Conservation (phyloP, 1,140 invertebrate species). For the Euura lappo region DNA sequence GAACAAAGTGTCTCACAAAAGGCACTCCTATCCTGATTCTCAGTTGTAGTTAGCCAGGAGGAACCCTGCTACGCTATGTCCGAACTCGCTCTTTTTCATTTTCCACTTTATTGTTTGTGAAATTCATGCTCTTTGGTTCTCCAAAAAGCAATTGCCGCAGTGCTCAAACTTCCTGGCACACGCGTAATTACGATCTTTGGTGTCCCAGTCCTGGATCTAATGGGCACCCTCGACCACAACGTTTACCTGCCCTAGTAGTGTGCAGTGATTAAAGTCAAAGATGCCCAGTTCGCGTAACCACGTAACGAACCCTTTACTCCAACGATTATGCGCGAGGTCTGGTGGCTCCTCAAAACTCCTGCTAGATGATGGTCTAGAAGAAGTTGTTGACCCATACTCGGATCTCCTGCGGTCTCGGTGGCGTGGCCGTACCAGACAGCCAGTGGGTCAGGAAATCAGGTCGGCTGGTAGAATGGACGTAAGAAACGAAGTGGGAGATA, state of each 20-base stretch:
- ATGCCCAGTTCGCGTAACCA: background rate
- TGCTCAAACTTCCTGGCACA: background rate
- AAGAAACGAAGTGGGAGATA: constrained; percentile 24
- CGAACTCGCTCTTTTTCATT: background rate
- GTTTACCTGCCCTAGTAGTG: background rate
- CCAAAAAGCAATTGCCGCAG: background rate
- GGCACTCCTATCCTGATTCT: background rate
- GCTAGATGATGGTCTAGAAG: background rate
- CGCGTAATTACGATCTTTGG: background rate
- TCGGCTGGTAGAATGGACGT: constrained; percentile 27
- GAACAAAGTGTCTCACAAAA: constrained; percentile 30
- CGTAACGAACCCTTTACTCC: background rate
- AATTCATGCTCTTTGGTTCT: too few species aligned
- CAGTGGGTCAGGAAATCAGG: constrained; percentile 58
- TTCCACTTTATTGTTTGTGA: background rate
- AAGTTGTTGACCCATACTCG: background rate
- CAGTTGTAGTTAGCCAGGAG: background rate
- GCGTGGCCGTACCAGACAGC: constrained; percentile 18
- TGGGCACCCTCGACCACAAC: background rate
- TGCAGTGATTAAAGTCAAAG: background rate
- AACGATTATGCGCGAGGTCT: background rate
- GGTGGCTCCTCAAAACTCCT: background rate
- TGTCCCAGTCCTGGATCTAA: background rate
- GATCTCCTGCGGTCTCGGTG: constrained; percentile 10
- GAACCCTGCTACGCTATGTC: background rate